Conservation (phyloP, 2,797 vertebrate species). For the Takifugu rubripes region DNA sequence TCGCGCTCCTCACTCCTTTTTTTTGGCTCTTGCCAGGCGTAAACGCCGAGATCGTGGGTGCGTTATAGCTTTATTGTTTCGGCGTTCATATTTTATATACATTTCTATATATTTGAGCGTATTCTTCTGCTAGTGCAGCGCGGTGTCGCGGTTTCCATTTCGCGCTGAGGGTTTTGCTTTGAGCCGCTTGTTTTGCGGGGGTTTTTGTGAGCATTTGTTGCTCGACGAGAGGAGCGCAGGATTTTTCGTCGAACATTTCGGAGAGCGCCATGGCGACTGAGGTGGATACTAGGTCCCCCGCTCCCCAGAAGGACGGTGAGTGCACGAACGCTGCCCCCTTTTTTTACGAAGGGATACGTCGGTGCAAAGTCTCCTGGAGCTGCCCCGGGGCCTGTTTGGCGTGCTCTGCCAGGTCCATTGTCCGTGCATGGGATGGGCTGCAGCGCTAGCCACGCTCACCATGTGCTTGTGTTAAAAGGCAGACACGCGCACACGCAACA, state of each 20-base stretch:
- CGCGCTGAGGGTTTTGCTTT: too few species aligned
- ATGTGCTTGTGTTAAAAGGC: conserved; percentile 65
- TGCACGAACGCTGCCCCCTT: not conserved
- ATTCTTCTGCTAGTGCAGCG: too few species aligned
- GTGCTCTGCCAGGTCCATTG: conserved; percentile 47
- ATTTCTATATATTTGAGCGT: too few species aligned
- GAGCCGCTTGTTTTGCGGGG: not conserved
- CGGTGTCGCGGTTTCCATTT: too few species aligned
- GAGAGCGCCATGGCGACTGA: conserved; percentile 75
- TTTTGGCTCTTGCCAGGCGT: conserved; percentile 10
- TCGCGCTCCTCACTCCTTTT: not conserved
- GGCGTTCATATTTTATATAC: not conserved
- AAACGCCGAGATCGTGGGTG: conserved; percentile 11
- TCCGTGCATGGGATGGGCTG: conserved; percentile 63
- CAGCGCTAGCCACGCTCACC: conserved; percentile 59
- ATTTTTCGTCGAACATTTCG: conserved; percentile 40
- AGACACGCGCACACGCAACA: not conserved
- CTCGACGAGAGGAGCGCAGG: conserved; percentile 16
- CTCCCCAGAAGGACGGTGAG: conserved; percentile 72
- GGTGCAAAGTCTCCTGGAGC: not conserved
- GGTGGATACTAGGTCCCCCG: conserved; percentile 71
- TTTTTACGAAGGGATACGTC: fast-evolving
- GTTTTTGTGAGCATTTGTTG: not conserved
- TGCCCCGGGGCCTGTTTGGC: conserved; percentile 31
- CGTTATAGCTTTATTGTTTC: conserved; percentile 4